A percentile compares a stretch with the other conserved stretches of the same genome.
These are phyloP conservation scores for Neria commutata DNA, from an alignment of 2,888 invertebrate species.

Conservation along the genomic window DNA sequence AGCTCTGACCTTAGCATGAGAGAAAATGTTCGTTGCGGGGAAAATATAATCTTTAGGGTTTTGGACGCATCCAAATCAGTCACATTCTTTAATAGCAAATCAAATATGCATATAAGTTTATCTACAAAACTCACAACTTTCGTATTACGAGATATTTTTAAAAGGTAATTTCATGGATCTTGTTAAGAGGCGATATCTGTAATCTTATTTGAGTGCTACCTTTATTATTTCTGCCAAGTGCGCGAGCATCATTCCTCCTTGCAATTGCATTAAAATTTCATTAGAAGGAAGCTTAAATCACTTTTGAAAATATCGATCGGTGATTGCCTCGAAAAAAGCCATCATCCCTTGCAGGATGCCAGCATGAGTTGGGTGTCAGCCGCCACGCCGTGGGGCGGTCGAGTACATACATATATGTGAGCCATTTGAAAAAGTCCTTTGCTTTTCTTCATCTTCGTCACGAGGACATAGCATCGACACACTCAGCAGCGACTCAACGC, in stretches of 20 bases:
- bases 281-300: background rate
- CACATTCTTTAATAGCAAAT: too few relatives aligned
- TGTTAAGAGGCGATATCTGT: too few relatives aligned
- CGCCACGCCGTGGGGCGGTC: background rate
- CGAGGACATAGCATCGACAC: background rate
- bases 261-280: background rate
- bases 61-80: too few relatives aligned
- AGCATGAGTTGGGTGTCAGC: background rate
- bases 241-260: background rate
- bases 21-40: too few relatives aligned
- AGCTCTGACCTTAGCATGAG: too few relatives aligned
- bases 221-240: background rate
- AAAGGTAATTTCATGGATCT: too few relatives aligned
- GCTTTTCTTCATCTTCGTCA: slow-evolving; percentile 11
- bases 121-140: too few relatives aligned
- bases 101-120: too few relatives aligned
- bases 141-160: too few relatives aligned
- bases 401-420: background rate
- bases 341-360: slow-evolving; percentile 6
- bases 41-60: too few relatives aligned
- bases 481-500: slow-evolving; percentile 39
- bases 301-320: slow-evolving; percentile 13
- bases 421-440: slow-evolving; percentile 4
- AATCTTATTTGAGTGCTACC: background rate
- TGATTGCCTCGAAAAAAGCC: slow-evolving; percentile 1